Base-by-base conservation (phyloP, 1,140 invertebrate genomes). In the Helicoverpa zea region DNA sequence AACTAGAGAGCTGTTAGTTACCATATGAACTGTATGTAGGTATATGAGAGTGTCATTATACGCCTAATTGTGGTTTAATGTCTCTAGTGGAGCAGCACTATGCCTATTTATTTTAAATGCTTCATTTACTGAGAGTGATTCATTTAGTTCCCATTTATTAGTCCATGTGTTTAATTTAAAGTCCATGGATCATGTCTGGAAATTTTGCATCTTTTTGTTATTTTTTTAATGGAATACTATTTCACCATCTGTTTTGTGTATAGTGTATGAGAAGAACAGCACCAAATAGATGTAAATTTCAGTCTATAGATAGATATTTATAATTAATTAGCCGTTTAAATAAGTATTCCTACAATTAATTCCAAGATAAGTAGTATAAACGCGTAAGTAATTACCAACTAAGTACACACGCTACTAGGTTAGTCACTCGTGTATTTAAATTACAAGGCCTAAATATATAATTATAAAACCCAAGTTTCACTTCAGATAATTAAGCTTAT, bases 41-140 rank as follows among this genome's bases (percentile, higher is more conserved):
- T 58, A 66, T 10, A 66, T 66, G 43, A 9, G 2, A 18, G n/a
- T 49, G 35, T 49, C 63, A 66, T 66, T 66, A 47, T 66, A 16
- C 63, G 43, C 63, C 63, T 66, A 66, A 66, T 66, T 66, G 47
- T 18, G 35, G 35, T 66, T 66, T 49, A 66, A 66, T 47, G 18
- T 66, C 35, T 18, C 23, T 59, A 43, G 13, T 49, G n/a, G 3
- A 66, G 43, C 18, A 47, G 49, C 43, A n/a, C n/a, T 66, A 64
- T 64, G 35, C 23, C 58, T 35, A 58, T 58, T 58, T 16, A 58
- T 58, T 58, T 58, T 16, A 16, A 58, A 58, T 58, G 54, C n/a
- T 58, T 18, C 54, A 58, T 58, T 58, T 16, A 58, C 14, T 10
- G n/a, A 16, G 9, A 18, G 2, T 58, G 18, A 18, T n/a, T 58